Conservation (phyloP, 1,140 invertebrate species). For the Megalonaias nervosa region DNA sequence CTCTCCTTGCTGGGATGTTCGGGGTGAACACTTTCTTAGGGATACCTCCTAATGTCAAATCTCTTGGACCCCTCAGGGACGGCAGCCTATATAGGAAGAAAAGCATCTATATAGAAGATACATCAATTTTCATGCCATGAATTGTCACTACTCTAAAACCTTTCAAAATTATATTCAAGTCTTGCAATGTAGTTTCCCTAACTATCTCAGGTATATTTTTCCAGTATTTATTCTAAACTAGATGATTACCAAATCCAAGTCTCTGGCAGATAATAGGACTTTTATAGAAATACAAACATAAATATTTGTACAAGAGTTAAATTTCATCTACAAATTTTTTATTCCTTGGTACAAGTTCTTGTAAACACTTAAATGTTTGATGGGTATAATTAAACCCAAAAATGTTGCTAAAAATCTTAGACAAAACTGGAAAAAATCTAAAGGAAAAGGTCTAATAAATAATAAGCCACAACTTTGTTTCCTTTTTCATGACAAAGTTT, state of each 20-base stretch:
- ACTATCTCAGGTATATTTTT: background rate
- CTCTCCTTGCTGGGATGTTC: slow-evolving; percentile 60
- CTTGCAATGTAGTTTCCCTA: background rate
- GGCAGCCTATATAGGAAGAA: slow-evolving; percentile 48
- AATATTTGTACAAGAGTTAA: no score
- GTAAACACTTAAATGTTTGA: no score
- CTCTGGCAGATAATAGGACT: background rate
- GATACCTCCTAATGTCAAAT: slow-evolving; percentile 66
- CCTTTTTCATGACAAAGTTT: no score
- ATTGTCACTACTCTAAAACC: background rate
- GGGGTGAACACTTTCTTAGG: slow-evolving; percentile 66
- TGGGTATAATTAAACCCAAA: no score
- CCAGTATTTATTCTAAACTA: background rate
- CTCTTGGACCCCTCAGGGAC: slow-evolving; percentile 61
- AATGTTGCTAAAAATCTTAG: no score
- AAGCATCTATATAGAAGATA: slow-evolving; percentile 13
- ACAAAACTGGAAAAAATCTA: no score
- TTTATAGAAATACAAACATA: no score
- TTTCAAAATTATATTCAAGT: background rate
- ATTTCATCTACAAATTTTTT: no score
- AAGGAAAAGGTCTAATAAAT: no score
- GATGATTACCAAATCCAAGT: background rate
- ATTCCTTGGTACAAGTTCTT: no score
- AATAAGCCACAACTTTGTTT: no score
- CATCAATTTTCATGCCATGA: background rate